Evolutionary conservation across 2,888 invertebrate genomes (phyloP).

Genomic region (Cantharis rustica): DNA sequence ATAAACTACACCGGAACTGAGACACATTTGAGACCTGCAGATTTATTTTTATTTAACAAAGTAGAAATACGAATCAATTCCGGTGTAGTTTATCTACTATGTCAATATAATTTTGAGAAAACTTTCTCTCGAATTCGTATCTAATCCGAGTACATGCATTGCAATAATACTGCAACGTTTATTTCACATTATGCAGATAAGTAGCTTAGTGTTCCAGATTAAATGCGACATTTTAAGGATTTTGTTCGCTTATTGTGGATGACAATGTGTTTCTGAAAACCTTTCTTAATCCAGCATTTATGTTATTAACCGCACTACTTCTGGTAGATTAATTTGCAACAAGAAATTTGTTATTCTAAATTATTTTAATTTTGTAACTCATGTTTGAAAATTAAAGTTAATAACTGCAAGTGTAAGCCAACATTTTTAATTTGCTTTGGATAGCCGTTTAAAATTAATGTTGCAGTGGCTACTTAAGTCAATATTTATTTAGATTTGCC

Average conservation of each 20-base stretch:
- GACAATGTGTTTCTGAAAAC: neutral
- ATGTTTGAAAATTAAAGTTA: neutral
- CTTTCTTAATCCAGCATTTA: neutral
- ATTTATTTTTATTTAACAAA: too few species aligned
- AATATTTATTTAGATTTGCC: constrained; percentile 1
- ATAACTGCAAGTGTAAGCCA: neutral
- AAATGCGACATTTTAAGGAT: neutral
- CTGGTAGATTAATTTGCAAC: neutral
- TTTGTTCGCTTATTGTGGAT: neutral
- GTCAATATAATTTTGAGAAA: too few species aligned
- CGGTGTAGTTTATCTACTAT: too few species aligned
- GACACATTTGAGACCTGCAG: too few species aligned
- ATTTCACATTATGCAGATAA: neutral
- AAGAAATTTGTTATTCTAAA: neutral
- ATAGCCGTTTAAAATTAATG: neutral
- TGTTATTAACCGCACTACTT: neutral
- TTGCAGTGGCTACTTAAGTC: neutral
- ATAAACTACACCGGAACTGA: neutral
- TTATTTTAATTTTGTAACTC: neutral
- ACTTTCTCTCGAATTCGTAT: too few species aligned
- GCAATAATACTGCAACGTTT: neutral
- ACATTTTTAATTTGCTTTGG: neutral
- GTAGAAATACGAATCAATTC: too few species aligned
- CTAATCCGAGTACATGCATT: too few species aligned
- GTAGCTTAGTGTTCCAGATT: neutral